Base-by-base conservation (phyloP, 2,888 invertebrate genomes). In the Spilarctia lutea region DNA sequence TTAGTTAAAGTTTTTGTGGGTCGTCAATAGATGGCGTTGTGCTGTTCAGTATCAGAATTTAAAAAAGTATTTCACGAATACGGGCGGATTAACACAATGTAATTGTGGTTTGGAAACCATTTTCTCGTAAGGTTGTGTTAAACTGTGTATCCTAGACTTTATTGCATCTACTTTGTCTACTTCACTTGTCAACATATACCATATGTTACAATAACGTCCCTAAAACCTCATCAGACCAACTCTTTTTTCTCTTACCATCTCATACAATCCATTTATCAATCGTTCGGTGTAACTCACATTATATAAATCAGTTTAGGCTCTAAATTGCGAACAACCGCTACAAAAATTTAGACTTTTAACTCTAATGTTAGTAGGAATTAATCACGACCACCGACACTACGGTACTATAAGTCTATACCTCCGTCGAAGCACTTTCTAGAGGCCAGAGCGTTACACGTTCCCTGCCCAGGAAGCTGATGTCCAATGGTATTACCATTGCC, bases 371-470 rank as follows among this genome's bases (percentile, higher is more conserved):
- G 89, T 93, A 94, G 94, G 94, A 94, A 91, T 87, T 84, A 85
- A 87, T 86, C 87, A 87, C 88, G 87, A 86, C 65, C 81, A 83
- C 82, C 79, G 82, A 81, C 83, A 81, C 83, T 79, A 81, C 79
- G 81, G 81, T 74, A 80, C 81, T 60, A 33, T 79, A 74, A 81
- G 85, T 85, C 86, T 78, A 74, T 75, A 87, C 91, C 92, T 89
- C 92, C 92, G 92, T 94, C 94, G 94, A 94, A 94, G 94, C 94
- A 94, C 94, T 94, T 94, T 94, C 94, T 94, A 94, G 93, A 91
- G 93, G 91, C 85, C 81, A 74, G 79, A 67, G 73, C 74, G 68
- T 71, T 27, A 66, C 82, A 72, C 60, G 52, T 80, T 81, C 88
- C 84, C 88, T 88, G 86, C 83, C 86, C 76, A 81, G 73, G 72